These are phyloP conservation scores for Synergus laeviventris DNA, from an alignment of 2,888 invertebrate genomes.

Conservation along the genomic window DNA sequence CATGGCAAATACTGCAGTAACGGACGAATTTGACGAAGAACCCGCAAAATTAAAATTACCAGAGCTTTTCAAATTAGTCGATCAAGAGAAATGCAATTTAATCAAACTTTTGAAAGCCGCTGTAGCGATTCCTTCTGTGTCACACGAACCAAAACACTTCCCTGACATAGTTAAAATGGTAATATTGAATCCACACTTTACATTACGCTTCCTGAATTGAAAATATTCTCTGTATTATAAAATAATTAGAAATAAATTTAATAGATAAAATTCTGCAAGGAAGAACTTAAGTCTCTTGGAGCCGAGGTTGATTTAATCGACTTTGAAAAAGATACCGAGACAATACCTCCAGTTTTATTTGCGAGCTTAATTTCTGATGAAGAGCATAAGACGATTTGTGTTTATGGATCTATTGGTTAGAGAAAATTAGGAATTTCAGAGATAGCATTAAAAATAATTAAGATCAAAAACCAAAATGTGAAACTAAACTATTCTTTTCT, in stretches of 20 bases:
- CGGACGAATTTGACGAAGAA: constrained; percentile 44
- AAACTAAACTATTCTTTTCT: background rate
- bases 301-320: constrained; percentile 54
- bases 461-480: background rate
- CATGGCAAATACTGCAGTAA: background rate
- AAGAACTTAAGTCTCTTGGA: constrained; percentile 55
- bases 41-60: constrained; percentile 54
- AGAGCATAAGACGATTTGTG: constrained; percentile 57
- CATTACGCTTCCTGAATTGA: background rate
- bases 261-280: constrained; percentile 55
- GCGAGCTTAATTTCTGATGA: constrained; percentile 55
- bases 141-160: constrained; percentile 48
- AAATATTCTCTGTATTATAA: background rate
- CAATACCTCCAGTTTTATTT: constrained; percentile 58
- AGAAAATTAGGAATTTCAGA: background rate
- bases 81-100: constrained; percentile 49
- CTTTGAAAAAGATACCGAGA: constrained; percentile 44
- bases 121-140: constrained; percentile 56
- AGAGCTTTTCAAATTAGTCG: constrained; percentile 54
- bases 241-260: constrained; percentile 1
- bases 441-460: background rate
- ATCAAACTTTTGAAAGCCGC: constrained; percentile 54
- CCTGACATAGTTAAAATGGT: constrained; percentile 59
- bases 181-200: background rate
- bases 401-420: constrained; percentile 60